Conservation (phyloP, 2,888 invertebrate genomes). For the Embidobia sp. region DNA sequence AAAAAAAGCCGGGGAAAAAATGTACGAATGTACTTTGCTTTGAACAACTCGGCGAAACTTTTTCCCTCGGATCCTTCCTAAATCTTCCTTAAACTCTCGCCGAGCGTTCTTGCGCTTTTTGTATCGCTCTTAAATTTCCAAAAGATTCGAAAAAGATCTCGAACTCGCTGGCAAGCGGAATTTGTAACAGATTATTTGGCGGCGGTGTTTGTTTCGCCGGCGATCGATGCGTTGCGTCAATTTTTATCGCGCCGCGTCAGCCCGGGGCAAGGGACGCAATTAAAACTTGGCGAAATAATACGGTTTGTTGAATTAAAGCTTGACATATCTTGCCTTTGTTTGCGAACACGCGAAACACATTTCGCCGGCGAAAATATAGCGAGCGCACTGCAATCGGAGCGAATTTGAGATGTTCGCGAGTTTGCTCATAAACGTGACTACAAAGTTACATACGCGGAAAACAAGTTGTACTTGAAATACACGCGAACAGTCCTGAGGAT, state of each 20-base stretch:
- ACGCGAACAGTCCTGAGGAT: conserved; percentile 40
- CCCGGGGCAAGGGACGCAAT: too few species aligned
- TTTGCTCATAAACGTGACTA: conserved; percentile 58
- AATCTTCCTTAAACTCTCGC: conserved; percentile 41
- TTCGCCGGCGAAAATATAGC: conserved; percentile 26
- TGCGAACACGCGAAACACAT: conserved; percentile 9
- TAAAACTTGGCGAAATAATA: conserved; percentile 17
- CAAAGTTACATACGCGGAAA: conserved; percentile 55
- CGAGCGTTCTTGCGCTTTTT: conserved; percentile 27
- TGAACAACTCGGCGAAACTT: conserved; percentile 41
- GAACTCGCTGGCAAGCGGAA: background rate
- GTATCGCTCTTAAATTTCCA: conserved; percentile 35
- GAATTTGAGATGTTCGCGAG: conserved; percentile 53
- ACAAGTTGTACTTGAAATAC: conserved; percentile 53
- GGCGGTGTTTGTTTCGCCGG: too few species aligned
- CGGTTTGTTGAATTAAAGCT: conserved; percentile 15
- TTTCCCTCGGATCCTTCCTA: conserved; percentile 20
- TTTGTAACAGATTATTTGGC: conserved; percentile 4
- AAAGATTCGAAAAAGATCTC: conserved; percentile 37
- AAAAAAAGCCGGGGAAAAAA: conserved; percentile 8
- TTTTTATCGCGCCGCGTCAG: too few species aligned
- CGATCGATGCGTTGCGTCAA: too few species aligned
- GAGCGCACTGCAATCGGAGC: conserved; percentile 31
- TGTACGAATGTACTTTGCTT: conserved; percentile 34
- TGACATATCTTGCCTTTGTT: conserved; percentile 28